These are phyloP conservation scores for Sitodiplosis mosellana DNA, from an alignment of 1,140 invertebrate species.

Conservation along the genomic window DNA sequence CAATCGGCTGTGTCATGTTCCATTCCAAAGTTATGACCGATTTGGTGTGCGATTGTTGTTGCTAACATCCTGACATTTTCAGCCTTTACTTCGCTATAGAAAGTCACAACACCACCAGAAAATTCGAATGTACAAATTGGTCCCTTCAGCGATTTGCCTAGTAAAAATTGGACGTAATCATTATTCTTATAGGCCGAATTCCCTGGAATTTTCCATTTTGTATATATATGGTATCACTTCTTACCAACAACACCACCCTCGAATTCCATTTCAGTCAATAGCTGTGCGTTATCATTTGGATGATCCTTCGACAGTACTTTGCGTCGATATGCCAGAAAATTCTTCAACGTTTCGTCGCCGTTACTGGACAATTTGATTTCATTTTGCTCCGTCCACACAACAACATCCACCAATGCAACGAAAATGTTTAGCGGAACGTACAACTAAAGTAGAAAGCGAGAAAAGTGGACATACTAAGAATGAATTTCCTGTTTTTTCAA, in stretches of 20 bases:
- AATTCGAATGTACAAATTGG: constrained; percentile 95
- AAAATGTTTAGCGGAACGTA: constrained; percentile 89
- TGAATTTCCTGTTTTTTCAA: background rate
- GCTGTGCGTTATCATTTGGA: constrained; percentile 93
- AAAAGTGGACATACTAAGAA: too few species aligned
- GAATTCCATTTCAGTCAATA: constrained; percentile 79
- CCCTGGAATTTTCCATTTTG: background rate
- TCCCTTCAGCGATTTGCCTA: constrained; percentile 88
- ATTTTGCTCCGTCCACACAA: constrained; percentile 77
- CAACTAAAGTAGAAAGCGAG: constrained; percentile 33
- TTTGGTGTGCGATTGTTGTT: constrained; percentile 93
- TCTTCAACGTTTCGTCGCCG: constrained; percentile 71
- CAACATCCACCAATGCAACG: constrained; percentile 85
- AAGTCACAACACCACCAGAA: constrained; percentile 90
- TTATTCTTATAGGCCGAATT: too few species aligned
- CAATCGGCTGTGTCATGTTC: constrained; percentile 82
- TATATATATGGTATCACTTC: constrained; percentile 24
- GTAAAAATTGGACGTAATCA: too few species aligned
- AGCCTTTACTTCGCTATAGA: constrained; percentile 73
- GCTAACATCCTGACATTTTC: constrained; percentile 80
- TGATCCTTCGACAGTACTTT: constrained; percentile 59
- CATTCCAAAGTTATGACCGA: constrained; percentile 99
- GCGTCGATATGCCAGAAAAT: constrained; percentile 74
- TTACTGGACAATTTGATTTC: constrained; percentile 62
- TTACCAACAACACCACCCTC: constrained; percentile 71